Evolutionary conservation across 2,113 vertebrate genomes (phyloP), one percentile per base, ranked within the genome.

Genomic region (Brienomyrus longianalis): DNA sequence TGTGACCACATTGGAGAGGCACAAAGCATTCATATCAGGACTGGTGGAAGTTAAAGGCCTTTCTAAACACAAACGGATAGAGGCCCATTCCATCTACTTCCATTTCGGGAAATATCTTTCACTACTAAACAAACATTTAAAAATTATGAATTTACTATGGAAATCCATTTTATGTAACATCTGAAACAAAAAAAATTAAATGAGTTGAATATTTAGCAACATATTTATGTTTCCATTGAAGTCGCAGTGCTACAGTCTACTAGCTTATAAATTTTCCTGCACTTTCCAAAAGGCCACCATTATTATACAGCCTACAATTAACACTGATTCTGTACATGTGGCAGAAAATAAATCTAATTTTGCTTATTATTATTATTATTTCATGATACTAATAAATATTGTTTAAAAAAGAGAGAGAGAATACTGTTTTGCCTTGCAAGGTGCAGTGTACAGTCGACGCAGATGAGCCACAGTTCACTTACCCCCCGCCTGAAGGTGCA

Each of bases 401-500:
- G 11, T 15, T 15, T 1, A 50, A 50, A 50, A 50, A 11, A 9
- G 10, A 11, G 39, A 39, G 39, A 39, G 39, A 39, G 39, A 39
- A 50, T 50, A 9, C 51, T 52, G 51, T 52, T 52, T 52, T 15
- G 23, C 59, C n/a, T 66, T 11, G n/a, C 23, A 27, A 66, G 23
- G n/a, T 66, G n/a, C 59, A 66, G n/a, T 66, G 59, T 66, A 66
- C 9, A 66, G 59, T 66, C 23, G 9, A 3, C 59, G 8, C 59
- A 19, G 39, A 88, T 52, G 5, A 19, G 35, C 31, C 23, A 35
- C 77, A 43, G 39, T 35, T 3, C 19, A 51, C 88, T 86, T 87
- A 92, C 91, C 91, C 43, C 90, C 47, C 27, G 89, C 35, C 83
- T 91, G 90, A 15, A 88, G 77, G 70, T 92, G 90, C 27, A 91